phyloP scores from a whole-genome alignment of 2,888 invertebrate species.

The Odontothrips loti region DNA sequence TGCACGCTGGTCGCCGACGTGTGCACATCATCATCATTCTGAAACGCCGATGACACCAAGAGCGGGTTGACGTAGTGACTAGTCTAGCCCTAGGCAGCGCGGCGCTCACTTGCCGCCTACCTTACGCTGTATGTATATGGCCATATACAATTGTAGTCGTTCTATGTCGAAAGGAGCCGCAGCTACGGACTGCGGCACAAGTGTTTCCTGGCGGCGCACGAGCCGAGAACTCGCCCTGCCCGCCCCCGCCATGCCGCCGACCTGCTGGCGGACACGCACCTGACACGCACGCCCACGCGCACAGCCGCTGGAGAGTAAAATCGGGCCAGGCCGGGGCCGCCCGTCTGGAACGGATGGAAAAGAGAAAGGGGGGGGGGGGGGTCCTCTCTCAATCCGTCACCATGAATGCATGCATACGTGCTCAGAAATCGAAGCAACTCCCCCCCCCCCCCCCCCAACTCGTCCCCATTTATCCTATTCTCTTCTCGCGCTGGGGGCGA shows the following conservation, averaged over 20 bases:
- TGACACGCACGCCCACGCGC: neutral
- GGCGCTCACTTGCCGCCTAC: no score
- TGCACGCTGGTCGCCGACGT: no score
- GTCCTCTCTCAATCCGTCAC: neutral
- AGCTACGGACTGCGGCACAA: no score
- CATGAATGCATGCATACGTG: constrained; percentile 2
- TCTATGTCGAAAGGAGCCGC: no score
- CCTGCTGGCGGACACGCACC: neutral
- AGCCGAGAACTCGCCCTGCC: neutral
- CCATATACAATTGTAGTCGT: no score
- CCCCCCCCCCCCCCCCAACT: neutral
- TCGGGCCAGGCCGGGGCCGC: neutral
- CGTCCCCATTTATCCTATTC: neutral
- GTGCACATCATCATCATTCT: no score
- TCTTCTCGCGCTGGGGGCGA: neutral
- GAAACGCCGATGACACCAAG: no score
- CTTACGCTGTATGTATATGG: no score
- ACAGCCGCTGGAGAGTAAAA: neutral
- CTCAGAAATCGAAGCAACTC: neutral
- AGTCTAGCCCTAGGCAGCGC: no score
- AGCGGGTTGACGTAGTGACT: no score
- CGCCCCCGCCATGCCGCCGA: neutral
- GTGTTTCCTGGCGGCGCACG: no score
- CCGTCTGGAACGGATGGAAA: neutral
- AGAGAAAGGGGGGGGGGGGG: neutral